Conservation (phyloP, 2,797 vertebrate species). For the Protonibea diacanthus region DNA sequence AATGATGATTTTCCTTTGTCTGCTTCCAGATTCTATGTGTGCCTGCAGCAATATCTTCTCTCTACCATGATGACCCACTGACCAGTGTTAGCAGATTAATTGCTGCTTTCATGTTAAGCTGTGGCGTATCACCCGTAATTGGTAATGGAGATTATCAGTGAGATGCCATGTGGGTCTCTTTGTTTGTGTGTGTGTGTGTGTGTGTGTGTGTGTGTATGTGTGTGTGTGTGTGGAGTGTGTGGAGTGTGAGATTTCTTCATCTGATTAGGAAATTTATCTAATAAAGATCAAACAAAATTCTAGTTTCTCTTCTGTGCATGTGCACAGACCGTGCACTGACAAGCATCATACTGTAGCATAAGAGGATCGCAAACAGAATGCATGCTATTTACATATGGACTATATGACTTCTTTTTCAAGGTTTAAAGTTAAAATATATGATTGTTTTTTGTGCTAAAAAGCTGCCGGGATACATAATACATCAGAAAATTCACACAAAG, state of each 20-base stretch:
- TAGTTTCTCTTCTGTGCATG: conserved; percentile 17
- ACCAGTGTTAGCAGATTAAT: conserved; percentile 79
- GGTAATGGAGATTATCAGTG: conserved; percentile 81
- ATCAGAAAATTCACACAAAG: too few species aligned
- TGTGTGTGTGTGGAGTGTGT: conserved; percentile 23
- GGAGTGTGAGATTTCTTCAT: conserved; percentile 59
- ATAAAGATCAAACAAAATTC: conserved; percentile 54
- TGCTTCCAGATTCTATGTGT: neutral
- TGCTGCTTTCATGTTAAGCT: conserved; percentile 78
- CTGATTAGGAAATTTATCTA: conserved; percentile 80
- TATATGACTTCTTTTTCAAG: neutral
- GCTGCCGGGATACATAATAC: too few species aligned
- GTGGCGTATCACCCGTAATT: conserved; percentile 76
- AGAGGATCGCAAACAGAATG: conserved; percentile 15
- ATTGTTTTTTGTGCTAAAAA: neutral
- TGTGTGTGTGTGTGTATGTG: conserved; percentile 2
- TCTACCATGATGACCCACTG: conserved; percentile 61
- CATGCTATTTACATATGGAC: neutral
- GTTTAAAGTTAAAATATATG: neutral
- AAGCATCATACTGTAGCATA: neutral
- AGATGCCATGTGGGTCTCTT: conserved; percentile 47
- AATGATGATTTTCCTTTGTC: conserved; percentile 6
- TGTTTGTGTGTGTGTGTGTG: conserved; percentile 26
- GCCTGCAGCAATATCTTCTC: conserved; percentile 39
- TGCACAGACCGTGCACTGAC: conserved; percentile 14